A percentile compares a stretch with the other conserved stretches of the same genome.
phyloP scores from a whole-genome alignment of 2,797 vertebrate species.

The Pseudomugil tenellus region DNA sequence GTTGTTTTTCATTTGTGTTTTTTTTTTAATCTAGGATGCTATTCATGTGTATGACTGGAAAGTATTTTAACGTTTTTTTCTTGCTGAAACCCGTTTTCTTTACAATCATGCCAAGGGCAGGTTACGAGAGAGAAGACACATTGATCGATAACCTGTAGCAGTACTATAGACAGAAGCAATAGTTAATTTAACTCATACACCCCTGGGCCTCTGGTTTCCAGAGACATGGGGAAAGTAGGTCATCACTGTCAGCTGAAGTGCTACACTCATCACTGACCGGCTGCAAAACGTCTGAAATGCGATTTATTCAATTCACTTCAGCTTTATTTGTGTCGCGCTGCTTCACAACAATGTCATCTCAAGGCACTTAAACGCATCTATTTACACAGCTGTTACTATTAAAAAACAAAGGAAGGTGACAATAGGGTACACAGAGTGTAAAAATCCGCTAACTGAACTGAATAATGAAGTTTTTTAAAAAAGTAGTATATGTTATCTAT shows the following conservation, averaged over 20 bases:
- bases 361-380: too few relatives aligned
- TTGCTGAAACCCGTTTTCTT: constrained; percentile 23
- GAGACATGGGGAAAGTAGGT: constrained; percentile 37
- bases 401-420: background rate
- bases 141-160: constrained; percentile 53
- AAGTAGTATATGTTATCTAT: too few relatives aligned
- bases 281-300: background rate
- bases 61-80: constrained; percentile 20
- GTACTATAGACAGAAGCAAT: constrained; percentile 22
- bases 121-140: constrained; percentile 43
- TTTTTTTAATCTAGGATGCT: background rate
- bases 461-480: background rate
- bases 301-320: too few relatives aligned
- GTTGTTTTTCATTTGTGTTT: too few relatives aligned
- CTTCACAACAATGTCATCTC: too few relatives aligned
- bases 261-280: background rate
- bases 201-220: constrained; percentile 15
- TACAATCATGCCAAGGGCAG: constrained; percentile 21
- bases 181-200: constrained; percentile 16
- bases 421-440: background rate
- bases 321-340: too few relatives aligned
- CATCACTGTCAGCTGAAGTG: constrained; percentile 47
- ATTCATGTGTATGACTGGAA: background rate
- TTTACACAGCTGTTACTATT: background rate
- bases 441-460: background rate